Evolutionary conservation across 1,140 invertebrate species (phyloP), one percentile per base, ranked within the genome.

Genomic region (Rhyacophila brunnea): DNA sequence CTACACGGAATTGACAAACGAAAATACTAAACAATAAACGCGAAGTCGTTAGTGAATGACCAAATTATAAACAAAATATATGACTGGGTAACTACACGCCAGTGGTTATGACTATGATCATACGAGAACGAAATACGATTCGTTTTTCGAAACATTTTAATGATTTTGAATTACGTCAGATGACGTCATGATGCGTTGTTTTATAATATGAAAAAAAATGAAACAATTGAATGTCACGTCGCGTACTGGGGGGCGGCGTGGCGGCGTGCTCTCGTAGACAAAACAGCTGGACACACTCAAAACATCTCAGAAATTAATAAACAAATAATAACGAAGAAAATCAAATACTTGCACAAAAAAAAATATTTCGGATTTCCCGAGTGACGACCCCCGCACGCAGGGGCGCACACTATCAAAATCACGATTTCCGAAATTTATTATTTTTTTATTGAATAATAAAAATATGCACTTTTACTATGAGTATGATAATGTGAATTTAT

Each of bases 181-280:
- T 9, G 4, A 28, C 23, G 23, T 9, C 23, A 28, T 5, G 23
- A 28, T 28, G 23, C 23, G 23, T 28, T 28, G 23, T 28, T 28
- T 28, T 28, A 45, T 46, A 45, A 34, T 32, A 42, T 53, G 43
- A 38, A 44, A 55, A 55, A 55, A 17, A 55, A 55, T 54, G 40
- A 56, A 58, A 53, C 49, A 19, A 58, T 47, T 44, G 28, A 51
- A 17, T 32, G 72, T 70, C 68, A 68, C 71, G 72, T 72, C 73
- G 74, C 74, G 68, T 67, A 74, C 75, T 77, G 75, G 76, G 75
- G 68, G 71, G 74, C 74, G 74, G 23, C 64, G 73, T 72, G 70
- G 68, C 71, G 71, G 68, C 71, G 68, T 47, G 58, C 59, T 56
- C 59, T 49, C 52, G 52, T 38, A 69, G 67, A 65, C 36, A 64